Conservation (phyloP, 2,113 vertebrate species). For the Oryctolagus cuniculus region mOryCun1.1 NC_091449.1:16441001-16441500, state of each 20-base stretch:
- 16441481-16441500: conserved; percentile 93
- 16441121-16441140: not conserved
- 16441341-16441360: not conserved
- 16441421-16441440: conserved; percentile 92
- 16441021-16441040: not conserved
- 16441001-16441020: not conserved
- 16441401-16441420: conserved; percentile 96
- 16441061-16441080: not conserved
- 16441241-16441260: not conserved
- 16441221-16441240: not conserved
- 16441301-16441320: not conserved
- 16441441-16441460: conserved; percentile 89
- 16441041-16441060: not conserved
- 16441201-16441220: not conserved
- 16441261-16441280: not conserved
- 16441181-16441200: not conserved
- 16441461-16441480: conserved; percentile 94
- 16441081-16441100: not conserved
- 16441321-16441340: not conserved
- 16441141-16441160: not conserved
- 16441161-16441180: not conserved
- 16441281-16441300: not conserved
- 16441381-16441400: not conserved
- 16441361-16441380: not conserved
- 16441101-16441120: conserved; percentile 29